These are phyloP conservation scores for Microtus ochrogaster DNA, from an alignment of 2,113 vertebrate species.

Conservation along the genomic window DNA sequence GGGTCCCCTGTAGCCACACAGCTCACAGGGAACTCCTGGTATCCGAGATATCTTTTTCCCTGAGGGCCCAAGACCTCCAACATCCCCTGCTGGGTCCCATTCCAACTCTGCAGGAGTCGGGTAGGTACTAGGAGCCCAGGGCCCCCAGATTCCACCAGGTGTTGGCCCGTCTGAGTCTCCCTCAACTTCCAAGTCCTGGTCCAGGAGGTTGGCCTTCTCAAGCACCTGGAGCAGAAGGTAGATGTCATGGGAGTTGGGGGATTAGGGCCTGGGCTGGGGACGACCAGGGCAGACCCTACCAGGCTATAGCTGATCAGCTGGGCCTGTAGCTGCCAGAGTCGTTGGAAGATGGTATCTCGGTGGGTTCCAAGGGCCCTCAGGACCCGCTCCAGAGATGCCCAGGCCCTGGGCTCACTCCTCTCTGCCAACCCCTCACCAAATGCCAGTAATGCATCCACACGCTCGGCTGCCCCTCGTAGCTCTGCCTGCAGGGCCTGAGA, in stretches of 20 bases:
- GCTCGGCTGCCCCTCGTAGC: conserved; percentile 85
- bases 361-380: conserved; percentile 87
- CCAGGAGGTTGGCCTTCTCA: conserved; percentile 57
- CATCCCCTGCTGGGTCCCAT: conserved; percentile 93
- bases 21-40: conserved; percentile 64
- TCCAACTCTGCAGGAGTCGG: conserved; percentile 87
- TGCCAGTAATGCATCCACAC: conserved; percentile 85
- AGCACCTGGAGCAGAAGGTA: conserved; percentile 73
- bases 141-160: conserved; percentile 57
- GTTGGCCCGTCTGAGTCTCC: conserved; percentile 56
- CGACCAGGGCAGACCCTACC: conserved; percentile 79
- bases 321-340: conserved; percentile 87
- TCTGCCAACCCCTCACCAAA: conserved; percentile 88
- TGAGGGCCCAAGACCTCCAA: conserved; percentile 87
- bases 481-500: conserved; percentile 88
- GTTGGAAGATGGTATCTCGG: conserved; percentile 86
- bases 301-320: conserved; percentile 91
- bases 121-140: conserved; percentile 38
- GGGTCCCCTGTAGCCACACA: conserved; percentile 66
- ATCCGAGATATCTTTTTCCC: conserved; percentile 80
- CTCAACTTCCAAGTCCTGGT: conserved; percentile 68
- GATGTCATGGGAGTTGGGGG: not conserved
- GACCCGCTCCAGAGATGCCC: conserved; percentile 83
- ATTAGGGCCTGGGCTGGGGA: not conserved
- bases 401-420: conserved; percentile 82